Evolutionary conservation across 30 jellyfish, hydroid and myxozoan genomes (phyloP), one percentile per base, ranked within the genome.

Genomic region (Aurelia coerulea): DNA sequence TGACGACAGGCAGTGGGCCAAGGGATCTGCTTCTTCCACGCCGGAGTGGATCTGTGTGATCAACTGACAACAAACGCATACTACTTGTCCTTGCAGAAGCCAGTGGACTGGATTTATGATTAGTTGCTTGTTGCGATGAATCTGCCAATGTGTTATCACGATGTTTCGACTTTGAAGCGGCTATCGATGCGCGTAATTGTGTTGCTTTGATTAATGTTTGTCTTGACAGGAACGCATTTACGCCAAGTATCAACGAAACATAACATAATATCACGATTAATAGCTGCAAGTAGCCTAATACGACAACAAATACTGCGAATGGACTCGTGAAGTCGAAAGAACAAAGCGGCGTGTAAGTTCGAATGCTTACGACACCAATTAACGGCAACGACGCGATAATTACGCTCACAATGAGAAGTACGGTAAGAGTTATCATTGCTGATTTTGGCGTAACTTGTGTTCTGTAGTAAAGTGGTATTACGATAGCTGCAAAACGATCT

Each of bases 401-500:
- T 9, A 74, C 76, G 58, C 91, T 64, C 81, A 73, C n/a, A 15
- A 51, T 33, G 29, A 80, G 34, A 34, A 89, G 33, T 31, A 41
- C 80, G 42, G 31, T 9, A 3, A 89, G 56, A 33, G 68, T 17
- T 19, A 73, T 49, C 52, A 37, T 49, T 0, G 74, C 87, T 2
- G 58, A 60, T 35, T 75, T 70, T 23, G 85, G 79, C 15, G 85
- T 79, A 15, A 75, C 78, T 46, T 76, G 67, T n/a, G 92, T 73
- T 29, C 92, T 53, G 80, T 89, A 89, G 33, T 79, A 67, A 49
- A 89, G 54, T 42, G 97, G 97, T 53, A 65, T 54, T 52, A 80
- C 92, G 29, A 89, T 80, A 31, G 91, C 90, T 13, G 87, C 92
- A 29, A 60, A 79, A 1, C 97, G 92, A 54, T 89, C 97, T 10